Base-by-base conservation (phyloP, 2,113 vertebrate species). In the Nycticorax nycticorax region DNA sequence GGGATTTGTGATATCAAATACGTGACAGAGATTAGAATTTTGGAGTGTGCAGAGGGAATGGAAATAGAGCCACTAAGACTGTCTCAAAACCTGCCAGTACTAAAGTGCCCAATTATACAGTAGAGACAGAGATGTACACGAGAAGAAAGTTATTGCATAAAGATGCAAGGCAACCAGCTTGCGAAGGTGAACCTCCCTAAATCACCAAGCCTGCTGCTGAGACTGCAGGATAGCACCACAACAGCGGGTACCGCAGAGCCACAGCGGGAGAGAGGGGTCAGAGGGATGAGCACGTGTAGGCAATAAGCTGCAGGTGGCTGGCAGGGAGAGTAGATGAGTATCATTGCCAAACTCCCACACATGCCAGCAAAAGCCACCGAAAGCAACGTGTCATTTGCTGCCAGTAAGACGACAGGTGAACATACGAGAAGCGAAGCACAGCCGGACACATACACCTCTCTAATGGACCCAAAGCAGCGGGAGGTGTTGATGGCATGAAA, bases 121-220 rank as follows among this genome's bases (percentile, higher is more conserved):
- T 0, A 33, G 3, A n/a, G 9, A 12, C 15, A 37, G 80, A 0
- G 3, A 72, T 1, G 13, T 6, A 26, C 33, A 3, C 0, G 4
- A 62, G 37, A 85, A 72, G 12, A 26, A 67, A 55, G 75, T 32
- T 10, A n/a, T 3, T 50, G 62, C 48, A n/a, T 5, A 17, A 71
- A 85, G 37, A n/a, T 35, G 28, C 15, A 18, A 12, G 28, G 47
- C 19, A 39, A 12, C 5, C 47, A 68, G 43, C 43, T 20, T 15
- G 17, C 27, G 57, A 64, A 55, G 47, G 62, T 12, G 32, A 72
- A 32, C 28, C 6, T 84, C 37, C 45, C 71, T 47, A 66, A 11
- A 24, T 1, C 63, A 73, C 85, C 27, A 55, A 69, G 32, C 47
- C 50, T 52, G 6, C 52, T 2, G 14, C 64, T 14, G 43, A 30